Base-by-base conservation (phyloP, 2,113 vertebrate species). In the Hepsetus odoe region DNA sequence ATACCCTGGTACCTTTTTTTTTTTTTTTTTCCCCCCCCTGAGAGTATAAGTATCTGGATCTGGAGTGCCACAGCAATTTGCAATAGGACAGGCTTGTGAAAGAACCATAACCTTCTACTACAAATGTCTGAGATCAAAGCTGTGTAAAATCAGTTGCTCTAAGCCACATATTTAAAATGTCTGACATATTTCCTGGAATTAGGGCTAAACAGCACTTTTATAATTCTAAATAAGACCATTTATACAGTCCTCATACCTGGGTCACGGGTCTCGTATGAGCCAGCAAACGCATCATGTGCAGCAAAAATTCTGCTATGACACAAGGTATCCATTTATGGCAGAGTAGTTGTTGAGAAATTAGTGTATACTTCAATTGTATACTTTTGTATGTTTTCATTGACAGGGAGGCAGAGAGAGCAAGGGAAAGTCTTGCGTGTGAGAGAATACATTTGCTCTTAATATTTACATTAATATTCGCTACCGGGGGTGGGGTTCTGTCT, bases 121-220 rank as follows among this genome's bases (percentile, higher is more conserved):
- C 33, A 72, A 28, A 38, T 22, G 64, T 53, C 64, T 44, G 16
- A 64, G 49, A 77, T 74, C 56, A 84, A 71, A 79, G 49, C 38
- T 38, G 68, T 55, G 76, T 82, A 55, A 79, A 77, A 82, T 65
- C 35, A 75, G 65, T 30, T 76, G 22, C 53, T 28, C 74, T 61
- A 49, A 20, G 32, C 53, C 76, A 67, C 26, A 67, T 76, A 55
- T 79, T 74, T 79, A 74, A 74, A 62, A 81, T 76, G 26, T 16
- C 53, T 77, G 62, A 75, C 67, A 72, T 81, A 74, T 66, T 40
- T 80, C 22, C 5, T 53, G 74, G 74, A 72, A 81, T 79, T 62
- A 64, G 10, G 51, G 7, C 3, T 74, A 69, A 38, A 69, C 56
- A 11, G 38, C 40, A 67, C 46, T 83, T 78, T 16, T 40, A 65